phyloP scores from a whole-genome alignment of 2,113 vertebrate genomes.

The Pelecanoides urinatrix region DNA sequence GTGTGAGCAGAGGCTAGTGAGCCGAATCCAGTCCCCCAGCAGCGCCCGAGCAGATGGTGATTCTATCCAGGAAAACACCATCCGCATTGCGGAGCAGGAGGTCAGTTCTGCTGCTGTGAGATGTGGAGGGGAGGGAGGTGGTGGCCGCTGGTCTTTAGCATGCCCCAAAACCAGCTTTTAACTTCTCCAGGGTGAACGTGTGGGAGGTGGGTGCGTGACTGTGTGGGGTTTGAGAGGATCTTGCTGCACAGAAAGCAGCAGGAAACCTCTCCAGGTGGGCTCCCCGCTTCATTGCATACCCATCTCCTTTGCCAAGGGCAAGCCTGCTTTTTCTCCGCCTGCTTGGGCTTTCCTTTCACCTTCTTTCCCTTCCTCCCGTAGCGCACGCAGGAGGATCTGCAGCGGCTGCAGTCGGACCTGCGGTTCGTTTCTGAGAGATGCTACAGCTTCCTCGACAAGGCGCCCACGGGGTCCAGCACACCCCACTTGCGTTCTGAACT shows the following conservation, averaged over 20 bases:
- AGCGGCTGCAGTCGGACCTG: slow-evolving; percentile 77
- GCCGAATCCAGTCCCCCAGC: slow-evolving; percentile 76
- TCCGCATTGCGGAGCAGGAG: slow-evolving; percentile 89
- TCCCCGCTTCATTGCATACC: neutral
- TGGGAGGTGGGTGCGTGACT: neutral
- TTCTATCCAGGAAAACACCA: slow-evolving; percentile 70
- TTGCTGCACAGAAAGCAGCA: neutral
- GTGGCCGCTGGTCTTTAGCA: accelerated
- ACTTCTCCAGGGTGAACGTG: neutral
- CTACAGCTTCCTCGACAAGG: slow-evolving; percentile 84
- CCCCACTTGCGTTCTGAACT: slow-evolving; percentile 86
- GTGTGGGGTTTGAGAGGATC: neutral
- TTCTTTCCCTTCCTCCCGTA: neutral
- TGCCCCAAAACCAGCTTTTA: neutral
- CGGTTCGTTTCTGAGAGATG: slow-evolving; percentile 82
- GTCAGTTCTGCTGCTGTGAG: slow-evolving; percentile 63
- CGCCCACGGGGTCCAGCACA: slow-evolving; percentile 80
- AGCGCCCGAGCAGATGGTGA: slow-evolving; percentile 65
- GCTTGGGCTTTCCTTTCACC: neutral
- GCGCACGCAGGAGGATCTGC: slow-evolving; percentile 83
- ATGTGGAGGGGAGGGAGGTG: neutral
- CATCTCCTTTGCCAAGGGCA: neutral
- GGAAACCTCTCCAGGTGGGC: neutral
- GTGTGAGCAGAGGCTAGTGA: slow-evolving; percentile 84
- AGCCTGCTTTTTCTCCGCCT: neutral